Base-by-base conservation (phyloP, 2,797 vertebrate species). In the Parauchenoglanis ngamensis region DNA sequence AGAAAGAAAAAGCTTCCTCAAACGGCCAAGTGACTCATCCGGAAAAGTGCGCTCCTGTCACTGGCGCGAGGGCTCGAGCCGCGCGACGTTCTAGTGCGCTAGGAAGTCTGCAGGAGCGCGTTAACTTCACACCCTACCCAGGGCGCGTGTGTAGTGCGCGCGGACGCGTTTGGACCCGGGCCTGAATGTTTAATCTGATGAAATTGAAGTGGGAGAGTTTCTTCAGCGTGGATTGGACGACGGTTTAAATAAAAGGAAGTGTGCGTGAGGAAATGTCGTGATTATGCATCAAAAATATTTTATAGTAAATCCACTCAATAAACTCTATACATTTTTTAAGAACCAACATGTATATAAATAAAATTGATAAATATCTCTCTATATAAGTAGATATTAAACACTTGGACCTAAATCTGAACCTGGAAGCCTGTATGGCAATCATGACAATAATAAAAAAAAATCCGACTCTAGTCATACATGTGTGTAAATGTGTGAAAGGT, bases 11-110 rank as follows among this genome's bases (percentile, higher is more conserved):
- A 92, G 92, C 92, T 92, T 93, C 86, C 89, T 93, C 92, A 93
- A 86, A 86, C 87, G 78, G 86, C 92, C 89, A 89, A 92, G 94
- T 96, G 95, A 95, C 92, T 95, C 95, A 95, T 92, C 84, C 88
- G 44, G 67, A 46, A 54, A 77, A 70, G 67, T 31, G 79, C 82
- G 82, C 70, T 63, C 59, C 61, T 46, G 44, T 86, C 75, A 79
- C 28, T 81, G 56, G 13, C 70, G 57, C 73, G 76, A 19, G 54
- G 35, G 56, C 11, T 40, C 57, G 73, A 12, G 21, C 13, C 63
- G n/a, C 2, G 28, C 31, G 49, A 21, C 52, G 28, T 19, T 5
- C 13, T 10, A 40, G 82, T 31, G 65, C 65, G 17, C 49, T 54
- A 6, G 46, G 17, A 46, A 44, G 61, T 49, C 25, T 57, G 77